These are phyloP conservation scores for Cheilosia soror DNA, from an alignment of 2,888 invertebrate species.

Conservation along the genomic window DNA sequence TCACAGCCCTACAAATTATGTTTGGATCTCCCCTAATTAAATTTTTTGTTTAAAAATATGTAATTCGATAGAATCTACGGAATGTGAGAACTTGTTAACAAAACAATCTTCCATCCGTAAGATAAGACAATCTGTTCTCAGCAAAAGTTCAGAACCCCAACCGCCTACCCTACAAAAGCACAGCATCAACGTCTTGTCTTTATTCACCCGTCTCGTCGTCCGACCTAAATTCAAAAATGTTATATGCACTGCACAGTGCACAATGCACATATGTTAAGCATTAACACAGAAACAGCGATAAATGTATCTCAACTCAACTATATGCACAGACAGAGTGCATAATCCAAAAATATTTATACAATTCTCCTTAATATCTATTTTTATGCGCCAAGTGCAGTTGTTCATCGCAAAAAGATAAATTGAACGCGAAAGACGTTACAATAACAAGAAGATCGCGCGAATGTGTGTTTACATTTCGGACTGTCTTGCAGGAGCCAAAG, in stretches of 20 bases:
- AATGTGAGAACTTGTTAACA: too few relatives aligned
- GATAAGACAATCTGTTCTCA: conserved; percentile 5
- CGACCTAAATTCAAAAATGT: conserved; percentile 66
- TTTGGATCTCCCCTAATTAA: too few relatives aligned
- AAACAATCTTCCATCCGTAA: neutral
- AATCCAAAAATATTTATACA: conserved; percentile 46
- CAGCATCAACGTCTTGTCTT: conserved; percentile 15
- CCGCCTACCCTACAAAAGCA: neutral
- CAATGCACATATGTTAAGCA: neutral
- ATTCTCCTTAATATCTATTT: conserved; percentile 59
- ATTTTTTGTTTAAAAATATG: too few relatives aligned
- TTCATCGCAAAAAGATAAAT: conserved; percentile 56
- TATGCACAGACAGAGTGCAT: conserved; percentile 47
- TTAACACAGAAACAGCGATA: conserved; percentile 33
- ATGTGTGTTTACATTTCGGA: conserved; percentile 65
- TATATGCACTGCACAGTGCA: neutral
- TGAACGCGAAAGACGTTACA: conserved; percentile 38
- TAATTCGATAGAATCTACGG: too few relatives aligned
- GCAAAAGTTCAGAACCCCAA: conserved; percentile 26
- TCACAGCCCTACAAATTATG: too few relatives aligned
- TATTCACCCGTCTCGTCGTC: neutral
- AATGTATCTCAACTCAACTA: conserved; percentile 27
- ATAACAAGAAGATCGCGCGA: conserved; percentile 30
- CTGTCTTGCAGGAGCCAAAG: conserved; percentile 59
- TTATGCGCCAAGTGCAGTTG: conserved; percentile 64